Evolutionary conservation across 2,113 vertebrate species (phyloP), one percentile per base, ranked within the genome.

Genomic region (Sitta europaea): DNA sequence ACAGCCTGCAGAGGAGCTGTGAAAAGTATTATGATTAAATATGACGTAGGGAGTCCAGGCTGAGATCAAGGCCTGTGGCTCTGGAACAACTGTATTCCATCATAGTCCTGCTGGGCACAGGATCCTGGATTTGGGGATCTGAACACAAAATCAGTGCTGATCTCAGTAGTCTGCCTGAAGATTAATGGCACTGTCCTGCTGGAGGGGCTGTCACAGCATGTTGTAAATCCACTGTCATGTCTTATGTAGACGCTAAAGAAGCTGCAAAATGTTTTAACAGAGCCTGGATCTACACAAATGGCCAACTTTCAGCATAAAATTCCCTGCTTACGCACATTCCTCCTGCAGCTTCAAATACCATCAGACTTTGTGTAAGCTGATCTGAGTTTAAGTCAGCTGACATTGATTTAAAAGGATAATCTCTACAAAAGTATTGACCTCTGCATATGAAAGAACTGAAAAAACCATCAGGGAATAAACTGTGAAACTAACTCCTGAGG

Each of bases 341-440:
- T 95, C 61, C 36, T 43, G 23, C 82, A 77, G 88, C 75, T 96
- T 96, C 93, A 93, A 86, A 96, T 90, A 36, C 78, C 28, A 9
- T 77, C 75, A 88, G 90, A 80, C 75, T 96, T 80, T 71, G 55
- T 80, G 78, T 96, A 93, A 97, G n/a, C 82, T 13, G 75, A 96
- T 96, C 88, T 59, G 48, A 85, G 77, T 58, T 29, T 83, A 91
- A 94, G 22, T 90, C 90, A 90, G 86, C 86, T 94, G 86, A 83
- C 85, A 65, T 45, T 86, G 90, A 93, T 95, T 97, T 96, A 70
- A 92, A 92, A 88, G 92, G 86, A 86, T 97, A 93, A 95, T 94
- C 90, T 88, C 93, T 92, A 75, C 79, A 81, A 51, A 92, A 96
- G 59, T 84, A 96, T 94, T 96, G 94, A 96, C 91, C 86, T 93